These are phyloP conservation scores for Manacus vitellinus DNA, from an alignment of 2,113 vertebrate species.

Conservation along the genomic window DNA sequence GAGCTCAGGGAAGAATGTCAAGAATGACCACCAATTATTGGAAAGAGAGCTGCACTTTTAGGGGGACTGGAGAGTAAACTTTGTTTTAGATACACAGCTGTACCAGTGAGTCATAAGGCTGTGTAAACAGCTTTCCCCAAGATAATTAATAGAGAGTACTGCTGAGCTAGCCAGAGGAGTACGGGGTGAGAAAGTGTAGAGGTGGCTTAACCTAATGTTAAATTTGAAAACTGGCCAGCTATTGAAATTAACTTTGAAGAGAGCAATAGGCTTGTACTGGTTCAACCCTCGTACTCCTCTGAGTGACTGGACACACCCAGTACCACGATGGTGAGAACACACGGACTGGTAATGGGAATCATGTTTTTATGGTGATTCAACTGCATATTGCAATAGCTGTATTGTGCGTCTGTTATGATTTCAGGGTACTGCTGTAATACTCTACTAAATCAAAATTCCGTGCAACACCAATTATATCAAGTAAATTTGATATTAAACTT, in stretches of 20 bases:
- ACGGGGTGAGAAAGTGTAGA: rapidly evolving
- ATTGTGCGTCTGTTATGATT: neutral
- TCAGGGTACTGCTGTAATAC: neutral
- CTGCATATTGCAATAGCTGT: neutral
- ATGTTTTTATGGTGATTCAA: neutral
- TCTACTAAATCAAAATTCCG: neutral
- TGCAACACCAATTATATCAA: neutral
- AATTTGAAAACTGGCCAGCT: neutral
- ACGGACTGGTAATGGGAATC: neutral
- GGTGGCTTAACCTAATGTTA: neutral
- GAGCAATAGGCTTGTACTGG: neutral
- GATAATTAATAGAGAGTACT: neutral
- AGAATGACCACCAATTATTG: neutral
- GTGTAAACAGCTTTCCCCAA: neutral
- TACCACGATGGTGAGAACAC: neutral
- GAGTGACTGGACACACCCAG: rapidly evolving
- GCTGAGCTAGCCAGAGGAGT: neutral
- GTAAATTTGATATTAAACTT: neutral
- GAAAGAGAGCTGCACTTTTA: neutral
- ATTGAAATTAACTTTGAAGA: neutral
- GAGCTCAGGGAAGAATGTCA: neutral
- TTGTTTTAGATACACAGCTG: neutral
- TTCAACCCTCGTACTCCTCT: neutral
- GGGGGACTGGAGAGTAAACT: neutral
- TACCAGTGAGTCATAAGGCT: neutral